Evolutionary conservation across 2,888 invertebrate species (phyloP).

Genomic region (Osedax frankpressi): DNA sequence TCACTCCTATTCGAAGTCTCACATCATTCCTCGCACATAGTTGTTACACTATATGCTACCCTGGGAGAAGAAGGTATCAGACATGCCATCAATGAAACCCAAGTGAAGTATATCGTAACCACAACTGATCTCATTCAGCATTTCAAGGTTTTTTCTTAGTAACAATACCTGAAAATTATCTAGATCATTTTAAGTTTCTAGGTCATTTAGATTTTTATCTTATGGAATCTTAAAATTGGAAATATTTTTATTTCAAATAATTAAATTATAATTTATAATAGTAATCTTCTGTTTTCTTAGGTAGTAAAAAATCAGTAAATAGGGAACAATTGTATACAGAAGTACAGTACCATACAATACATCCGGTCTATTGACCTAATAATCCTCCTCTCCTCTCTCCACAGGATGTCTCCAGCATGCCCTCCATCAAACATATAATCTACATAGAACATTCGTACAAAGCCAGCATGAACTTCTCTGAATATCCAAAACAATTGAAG

Average conservation of each 20-base stretch:
- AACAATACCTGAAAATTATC: too few relatives aligned
- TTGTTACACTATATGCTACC: slow-evolving; percentile 92
- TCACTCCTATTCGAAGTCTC: too few relatives aligned
- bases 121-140: slow-evolving; percentile 80
- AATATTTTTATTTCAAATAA: too few relatives aligned
- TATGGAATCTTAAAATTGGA: too few relatives aligned
- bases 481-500: slow-evolving; percentile 61
- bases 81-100: slow-evolving; percentile 91
- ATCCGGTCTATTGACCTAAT: too few relatives aligned
- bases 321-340: too few relatives aligned
- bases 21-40: slow-evolving; percentile 39
- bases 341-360: too few relatives aligned
- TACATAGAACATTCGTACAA: slow-evolving; percentile 35
- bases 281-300: too few relatives aligned
- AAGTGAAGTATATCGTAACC: slow-evolving; percentile 81
- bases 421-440: slow-evolving; percentile 57
- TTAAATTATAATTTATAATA: too few relatives aligned
- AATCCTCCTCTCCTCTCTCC: not conserved
- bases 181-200: too few relatives aligned
- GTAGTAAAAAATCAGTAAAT: too few relatives aligned
- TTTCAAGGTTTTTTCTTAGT: slow-evolving; percentile 50
- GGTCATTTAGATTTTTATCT: too few relatives aligned
- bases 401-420: slow-evolving; percentile 49
- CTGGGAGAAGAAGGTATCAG: slow-evolving; percentile 89
- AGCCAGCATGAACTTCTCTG: slow-evolving; percentile 57